Conservation (phyloP, 2,797 vertebrate genomes). For the Pterois miles region DNA sequence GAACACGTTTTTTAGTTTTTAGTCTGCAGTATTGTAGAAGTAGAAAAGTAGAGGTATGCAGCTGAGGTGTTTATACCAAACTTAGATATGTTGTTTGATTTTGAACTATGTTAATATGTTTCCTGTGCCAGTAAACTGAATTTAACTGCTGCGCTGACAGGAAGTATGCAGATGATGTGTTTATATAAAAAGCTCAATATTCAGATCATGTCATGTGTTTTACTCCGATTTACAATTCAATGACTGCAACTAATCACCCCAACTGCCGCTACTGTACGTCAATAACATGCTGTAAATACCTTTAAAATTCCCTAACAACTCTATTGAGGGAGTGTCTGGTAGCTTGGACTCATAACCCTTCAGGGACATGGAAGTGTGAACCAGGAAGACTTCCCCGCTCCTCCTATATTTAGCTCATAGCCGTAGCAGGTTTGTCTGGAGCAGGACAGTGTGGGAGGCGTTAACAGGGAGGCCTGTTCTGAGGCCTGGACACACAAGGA, state of each 20-base stretch:
- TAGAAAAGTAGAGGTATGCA: not conserved
- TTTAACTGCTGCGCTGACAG: slow-evolving; percentile 6
- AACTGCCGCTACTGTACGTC: not conserved
- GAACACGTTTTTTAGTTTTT: not conserved
- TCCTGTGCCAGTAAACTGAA: not conserved
- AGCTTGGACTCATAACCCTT: slow-evolving; percentile 5
- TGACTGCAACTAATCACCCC: not conserved
- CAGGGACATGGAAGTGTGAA: slow-evolving; percentile 54
- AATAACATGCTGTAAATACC: slow-evolving; percentile 24
- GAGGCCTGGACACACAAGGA: slow-evolving; percentile 67
- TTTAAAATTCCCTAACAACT: slow-evolving; percentile 33
- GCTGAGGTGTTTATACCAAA: not conserved
- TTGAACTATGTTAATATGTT: not conserved
- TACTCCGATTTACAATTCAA: slow-evolving; percentile 8
- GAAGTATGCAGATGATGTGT: not conserved
- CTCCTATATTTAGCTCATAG: slow-evolving; percentile 63
- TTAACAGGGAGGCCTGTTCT: slow-evolving; percentile 37
- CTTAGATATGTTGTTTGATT: not conserved
- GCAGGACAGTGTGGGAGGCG: slow-evolving; percentile 25
- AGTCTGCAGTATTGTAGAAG: not conserved
- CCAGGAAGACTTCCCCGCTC: slow-evolving; percentile 54
- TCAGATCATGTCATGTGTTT: slow-evolving; percentile 8
- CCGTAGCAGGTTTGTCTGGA: slow-evolving; percentile 36
- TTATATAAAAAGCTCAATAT: slow-evolving; percentile 17
- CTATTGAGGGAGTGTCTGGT: slow-evolving; percentile 24